Evolutionary conservation across 2,113 vertebrate genomes (phyloP).

Genomic region (Gopherus flavomarginatus): DNA sequence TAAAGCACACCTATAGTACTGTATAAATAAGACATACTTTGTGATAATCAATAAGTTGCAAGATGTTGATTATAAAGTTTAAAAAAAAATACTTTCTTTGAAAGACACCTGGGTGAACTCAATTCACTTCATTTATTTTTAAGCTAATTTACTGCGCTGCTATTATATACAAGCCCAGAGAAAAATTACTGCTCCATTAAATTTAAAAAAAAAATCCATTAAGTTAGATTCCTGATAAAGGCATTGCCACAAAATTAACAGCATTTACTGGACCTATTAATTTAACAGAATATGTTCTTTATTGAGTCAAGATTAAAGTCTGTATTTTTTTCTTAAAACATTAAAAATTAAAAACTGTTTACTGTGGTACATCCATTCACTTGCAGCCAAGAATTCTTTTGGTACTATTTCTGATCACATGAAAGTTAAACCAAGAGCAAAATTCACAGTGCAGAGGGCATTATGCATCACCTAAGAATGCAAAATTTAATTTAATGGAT

Average conservation of each 20-base stretch:
- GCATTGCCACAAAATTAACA: not conserved
- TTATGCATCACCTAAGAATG: not conserved
- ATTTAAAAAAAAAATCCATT: not conserved
- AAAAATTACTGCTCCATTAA: conserved; percentile 3
- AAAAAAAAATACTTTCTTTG: conserved; percentile 23
- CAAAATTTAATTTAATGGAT: not conserved
- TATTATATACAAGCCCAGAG: not conserved
- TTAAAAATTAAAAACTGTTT: not conserved
- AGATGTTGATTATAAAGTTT: not conserved
- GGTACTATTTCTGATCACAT: not conserved
- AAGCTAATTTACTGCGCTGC: not conserved
- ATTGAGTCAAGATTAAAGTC: not conserved
- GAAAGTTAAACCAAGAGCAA: not conserved
- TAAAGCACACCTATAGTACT: not conserved
- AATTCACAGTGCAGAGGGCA: not conserved
- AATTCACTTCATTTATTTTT: not conserved
- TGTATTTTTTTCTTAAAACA: not conserved
- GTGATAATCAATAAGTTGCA: not conserved
- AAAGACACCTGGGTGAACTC: not conserved
- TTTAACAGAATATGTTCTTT: not conserved
- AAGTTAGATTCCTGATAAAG: not conserved
- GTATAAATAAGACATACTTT: not conserved
- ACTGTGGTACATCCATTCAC: not conserved
- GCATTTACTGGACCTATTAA: not conserved
- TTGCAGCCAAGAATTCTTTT: not conserved